A percentile compares a stretch with the other conserved stretches of the same genome.
These are phyloP conservation scores for Mandrillus leucophaeus DNA, from an alignment of 2,113 vertebrate species.

Conservation along the genomic window DNA sequence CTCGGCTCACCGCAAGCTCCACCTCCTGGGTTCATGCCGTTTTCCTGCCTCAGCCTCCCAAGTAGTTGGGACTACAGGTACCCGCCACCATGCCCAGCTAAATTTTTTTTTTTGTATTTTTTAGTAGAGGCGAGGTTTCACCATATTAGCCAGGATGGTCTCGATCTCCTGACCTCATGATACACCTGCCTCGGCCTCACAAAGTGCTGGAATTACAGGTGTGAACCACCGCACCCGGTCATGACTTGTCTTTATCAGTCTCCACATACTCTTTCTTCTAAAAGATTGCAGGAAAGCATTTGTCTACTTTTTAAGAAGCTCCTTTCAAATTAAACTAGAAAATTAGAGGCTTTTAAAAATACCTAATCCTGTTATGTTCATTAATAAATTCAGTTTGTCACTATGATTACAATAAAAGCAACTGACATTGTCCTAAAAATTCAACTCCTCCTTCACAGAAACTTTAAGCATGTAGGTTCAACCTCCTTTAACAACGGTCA, in stretches of 20 bases:
- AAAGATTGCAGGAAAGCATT: conserved; percentile 71
- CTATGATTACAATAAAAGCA: conserved; percentile 77
- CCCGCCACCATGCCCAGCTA: no score
- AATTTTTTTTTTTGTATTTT: no score
- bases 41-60: no score
- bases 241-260: conserved; percentile 68
- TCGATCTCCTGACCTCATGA: no score
- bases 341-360: conserved; percentile 66
- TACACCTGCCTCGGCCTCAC: no score
- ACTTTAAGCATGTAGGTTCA: conserved; percentile 54
- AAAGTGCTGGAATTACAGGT: no score
- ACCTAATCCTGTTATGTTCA: conserved; percentile 81
- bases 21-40: no score
- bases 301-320: conserved; percentile 74
- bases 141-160: no score
- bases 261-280: conserved; percentile 64
- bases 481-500: conserved; percentile 50
- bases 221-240: no score
- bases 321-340: conserved; percentile 80
- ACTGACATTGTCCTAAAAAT: conserved; percentile 64
- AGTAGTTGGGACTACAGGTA: no score
- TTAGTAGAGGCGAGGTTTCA: no score
- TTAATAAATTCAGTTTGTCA: conserved; percentile 80
- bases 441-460: conserved; percentile 71
- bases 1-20: no score